These are phyloP conservation scores for Ictidomys tridecemlineatus DNA, from an alignment of 2,113 vertebrate genomes.

Conservation along the genomic window DNA sequence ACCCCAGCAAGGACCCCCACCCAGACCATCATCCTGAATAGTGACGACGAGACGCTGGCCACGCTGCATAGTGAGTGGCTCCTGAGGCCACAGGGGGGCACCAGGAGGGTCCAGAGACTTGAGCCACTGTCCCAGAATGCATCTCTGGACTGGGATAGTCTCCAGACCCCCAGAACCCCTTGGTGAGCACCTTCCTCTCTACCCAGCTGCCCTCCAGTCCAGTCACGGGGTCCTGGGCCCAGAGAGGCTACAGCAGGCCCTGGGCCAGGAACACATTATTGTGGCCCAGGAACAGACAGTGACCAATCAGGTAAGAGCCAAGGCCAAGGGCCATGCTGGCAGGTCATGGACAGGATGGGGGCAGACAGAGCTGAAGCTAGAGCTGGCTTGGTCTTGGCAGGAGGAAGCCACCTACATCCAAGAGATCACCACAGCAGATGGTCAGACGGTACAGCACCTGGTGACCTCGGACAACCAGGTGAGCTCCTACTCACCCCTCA, in stretches of 20 bases:
- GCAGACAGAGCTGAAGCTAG: background rate
- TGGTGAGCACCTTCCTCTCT: background rate
- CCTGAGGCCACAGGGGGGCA: background rate
- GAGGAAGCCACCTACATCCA: constrained; percentile 97
- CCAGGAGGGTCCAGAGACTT: background rate
- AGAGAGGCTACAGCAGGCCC: constrained; percentile 91
- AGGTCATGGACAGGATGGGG: background rate
- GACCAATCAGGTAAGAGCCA: constrained; percentile 90
- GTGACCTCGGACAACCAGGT: constrained; percentile 97
- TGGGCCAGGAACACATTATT: constrained; percentile 96
- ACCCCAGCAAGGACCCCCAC: constrained; percentile 84
- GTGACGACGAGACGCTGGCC: constrained; percentile 94
- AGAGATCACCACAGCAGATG: constrained; percentile 97
- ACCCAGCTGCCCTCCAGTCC: constrained; percentile 90
- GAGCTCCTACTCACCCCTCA: constrained; percentile 51
- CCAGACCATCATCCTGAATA: constrained; percentile 95
- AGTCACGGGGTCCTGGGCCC: constrained; percentile 92
- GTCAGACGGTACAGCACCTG: constrained; percentile 97
- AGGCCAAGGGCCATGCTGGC: background rate
- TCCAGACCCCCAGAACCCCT: background rate
- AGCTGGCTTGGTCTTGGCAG: constrained; percentile 83
- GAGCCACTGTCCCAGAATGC: background rate
- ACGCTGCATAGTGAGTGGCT: constrained; percentile 92
- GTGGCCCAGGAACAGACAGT: constrained; percentile 94
- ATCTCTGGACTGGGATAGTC: no score